Base-by-base conservation (phyloP, 1,140 invertebrate species). In the Phenacoccus solenopsis region DNA sequence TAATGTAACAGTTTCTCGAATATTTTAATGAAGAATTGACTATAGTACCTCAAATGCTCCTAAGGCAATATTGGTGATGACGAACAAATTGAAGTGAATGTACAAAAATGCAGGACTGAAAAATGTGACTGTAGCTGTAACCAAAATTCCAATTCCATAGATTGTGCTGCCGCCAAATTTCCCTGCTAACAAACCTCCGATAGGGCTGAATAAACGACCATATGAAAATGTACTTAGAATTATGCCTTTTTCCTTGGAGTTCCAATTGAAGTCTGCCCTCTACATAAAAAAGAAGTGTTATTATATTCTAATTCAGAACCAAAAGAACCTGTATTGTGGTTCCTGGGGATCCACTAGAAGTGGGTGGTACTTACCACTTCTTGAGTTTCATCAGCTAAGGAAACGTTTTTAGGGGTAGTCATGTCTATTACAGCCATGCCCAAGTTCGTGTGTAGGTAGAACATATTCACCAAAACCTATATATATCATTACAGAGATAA, bases 261-360 rank as follows among this genome's bases (percentile, higher is more conserved):
- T 27, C 59, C 59, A 64, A 24, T 64, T 64, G 59, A 74, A 75
- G 72, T 73, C 75, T 3, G 59, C 22, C 20, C 16, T 27, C 59
- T 64, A 10, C 32, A n/a, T 9, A n/a, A 38, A 38, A 38, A n/a
- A 38, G n/a, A 38, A 38, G n/a, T 10, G 32, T 38, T n/a, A n/a
- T n/a, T n/a, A n/a, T 10, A 20, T n/a, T n/a, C 9, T 9, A 38
- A 38, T 9, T 38, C n/a, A 38, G 9, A 9, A 38, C 9, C 9
- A 38, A 10, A 38, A 9, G n/a, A 38, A 38, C 9, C 9, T 9
- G n/a, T n/a, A 38, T n/a, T 9, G 9, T 38, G 9, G 32, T n/a
- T 38, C n/a, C n/a, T 9, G 32, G 9, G n/a, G 9, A 9, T 10
- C 32, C n/a, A 10, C n/a, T 38, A 10, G n/a, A 38, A 38, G 32